Base-by-base conservation (phyloP, 1,140 invertebrate genomes). In the Trinorchestia longiramus region DNA sequence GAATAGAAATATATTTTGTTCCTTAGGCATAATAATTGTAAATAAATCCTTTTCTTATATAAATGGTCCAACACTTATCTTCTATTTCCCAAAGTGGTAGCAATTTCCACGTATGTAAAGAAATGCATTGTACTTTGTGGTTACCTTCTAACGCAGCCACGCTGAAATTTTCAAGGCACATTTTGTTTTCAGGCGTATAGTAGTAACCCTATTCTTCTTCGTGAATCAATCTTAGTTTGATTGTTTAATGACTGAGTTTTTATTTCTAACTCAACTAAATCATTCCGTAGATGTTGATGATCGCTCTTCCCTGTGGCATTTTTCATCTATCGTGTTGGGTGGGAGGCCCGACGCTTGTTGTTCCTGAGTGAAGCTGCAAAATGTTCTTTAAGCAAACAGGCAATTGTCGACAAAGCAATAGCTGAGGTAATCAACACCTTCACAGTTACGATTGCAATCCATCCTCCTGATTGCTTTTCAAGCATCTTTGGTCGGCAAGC, bases 391-490 rank as follows among this genome's bases (percentile, higher is more conserved):
- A 90, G 36, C 40, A 43, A 47, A 44, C 8, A 94, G 41, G 19
- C 44, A 94, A 47, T 94, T 47, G 92, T 0, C 6, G 44, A 11
- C n/a, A 94, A 45, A 94, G 88, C 88, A 90, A 90, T 40, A 0
- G 36, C 43, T 94, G 92, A 43, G 43, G 92, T 36, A 94, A 94
- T 40, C 43, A 1, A n/a, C 43, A 40, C 42, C 41, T 36, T 44
- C 41, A 94, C 92, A 94, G 47, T 45, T 45, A 43, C 92, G 43
- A 45, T 94, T 94, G 43, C 92, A 19, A 45, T 45, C 43, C 92
- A 45, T 90, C 88, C 88, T n/a, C 4, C 28, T 77, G 62, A 77
- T 77, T 77, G 62, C 62, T 77, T 77, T 77, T 94, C 4, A 19
- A 47, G 44, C 43, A 94, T 43, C 92, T 40, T 47, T 43, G n/a